phyloP scores from a whole-genome alignment of 2,113 vertebrate genomes.

The Engystomops pustulosus region DNA sequence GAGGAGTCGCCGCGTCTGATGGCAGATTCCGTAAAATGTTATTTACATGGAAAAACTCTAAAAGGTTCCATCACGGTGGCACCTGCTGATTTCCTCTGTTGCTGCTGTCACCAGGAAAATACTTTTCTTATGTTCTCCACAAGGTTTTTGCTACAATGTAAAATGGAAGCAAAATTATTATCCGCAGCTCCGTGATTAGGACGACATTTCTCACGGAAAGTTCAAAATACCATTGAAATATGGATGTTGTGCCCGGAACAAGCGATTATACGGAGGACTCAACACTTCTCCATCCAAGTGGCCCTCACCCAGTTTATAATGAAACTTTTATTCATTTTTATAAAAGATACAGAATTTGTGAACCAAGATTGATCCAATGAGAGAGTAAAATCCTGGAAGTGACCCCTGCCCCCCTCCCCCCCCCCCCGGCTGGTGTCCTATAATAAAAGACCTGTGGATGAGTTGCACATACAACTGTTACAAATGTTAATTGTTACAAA shows the following conservation, averaged over 20 bases:
- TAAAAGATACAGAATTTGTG: too few relatives aligned
- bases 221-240: not conserved
- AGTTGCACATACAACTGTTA: too few relatives aligned
- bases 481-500: too few relatives aligned
- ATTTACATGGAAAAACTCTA: constrained; percentile 12
- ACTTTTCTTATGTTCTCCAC: not conserved
- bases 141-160: not conserved
- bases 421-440: too few relatives aligned
- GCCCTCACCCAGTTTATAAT: too few relatives aligned
- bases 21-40: not conserved
- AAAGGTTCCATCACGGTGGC: constrained; percentile 22
- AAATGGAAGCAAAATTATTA: constrained; percentile 1
- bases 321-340: too few relatives aligned
- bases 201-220: not conserved
- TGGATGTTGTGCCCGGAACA: not conserved
- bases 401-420: too few relatives aligned
- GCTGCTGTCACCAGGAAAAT: not conserved
- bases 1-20: not conserved
- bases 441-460: too few relatives aligned
- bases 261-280: not conserved
- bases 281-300: too few relatives aligned
- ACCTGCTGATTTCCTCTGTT: constrained; percentile 10
- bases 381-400: too few relatives aligned
- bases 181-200: not conserved
- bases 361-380: too few relatives aligned